Evolutionary conservation across 2,113 vertebrate species (phyloP).

Genomic region (Grammomys dolichurus): DNA sequence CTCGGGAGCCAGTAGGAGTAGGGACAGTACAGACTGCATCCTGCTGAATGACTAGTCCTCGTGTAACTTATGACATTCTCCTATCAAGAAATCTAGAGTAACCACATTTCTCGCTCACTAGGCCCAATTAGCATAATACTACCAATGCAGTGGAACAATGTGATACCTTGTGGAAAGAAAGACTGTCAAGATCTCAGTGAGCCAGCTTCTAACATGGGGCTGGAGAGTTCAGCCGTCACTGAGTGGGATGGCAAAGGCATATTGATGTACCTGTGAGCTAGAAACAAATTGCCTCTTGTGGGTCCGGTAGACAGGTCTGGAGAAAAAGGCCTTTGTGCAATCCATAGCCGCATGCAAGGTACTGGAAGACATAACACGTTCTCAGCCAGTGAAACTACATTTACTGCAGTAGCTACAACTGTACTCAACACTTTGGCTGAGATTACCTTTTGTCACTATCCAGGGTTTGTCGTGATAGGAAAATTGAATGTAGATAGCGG

Average conservation of each 20-base stretch:
- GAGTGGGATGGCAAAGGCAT: not conserved
- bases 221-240: not conserved
- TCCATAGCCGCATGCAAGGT: not conserved
- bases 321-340: not conserved
- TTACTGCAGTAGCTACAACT: not conserved
- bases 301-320: not conserved
- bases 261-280: not conserved
- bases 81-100: not conserved
- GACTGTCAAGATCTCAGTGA: not conserved
- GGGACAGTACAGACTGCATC: too few relatives aligned
- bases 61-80: not conserved
- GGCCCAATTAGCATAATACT: not conserved
- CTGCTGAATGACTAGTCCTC: not conserved
- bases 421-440: not conserved
- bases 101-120: not conserved
- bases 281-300: not conserved
- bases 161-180: not conserved
- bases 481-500: not conserved
- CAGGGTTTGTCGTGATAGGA: not conserved
- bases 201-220: not conserved
- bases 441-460: not conserved
- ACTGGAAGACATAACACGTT: not conserved
- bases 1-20: not conserved
- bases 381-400: not conserved
- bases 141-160: not conserved